phyloP scores from a whole-genome alignment of 2,888 invertebrate genomes.

The Cheilosia variabilis region DNA sequence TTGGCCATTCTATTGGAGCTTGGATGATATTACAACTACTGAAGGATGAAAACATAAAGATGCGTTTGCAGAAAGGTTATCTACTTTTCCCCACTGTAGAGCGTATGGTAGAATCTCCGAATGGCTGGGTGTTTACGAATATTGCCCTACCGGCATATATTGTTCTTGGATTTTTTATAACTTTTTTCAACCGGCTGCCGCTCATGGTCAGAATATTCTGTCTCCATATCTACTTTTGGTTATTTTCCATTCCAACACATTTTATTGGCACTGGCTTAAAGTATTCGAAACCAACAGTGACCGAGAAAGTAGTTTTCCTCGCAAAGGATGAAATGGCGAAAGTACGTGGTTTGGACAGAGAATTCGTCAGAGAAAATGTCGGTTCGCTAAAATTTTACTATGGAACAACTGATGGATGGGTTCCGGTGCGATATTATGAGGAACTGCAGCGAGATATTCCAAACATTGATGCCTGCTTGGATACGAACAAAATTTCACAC shows the following conservation, averaged over 20 bases:
- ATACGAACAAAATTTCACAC: conserved; percentile 87
- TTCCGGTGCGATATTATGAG: conserved; percentile 89
- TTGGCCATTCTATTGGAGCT: conserved; percentile 96
- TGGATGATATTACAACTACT: conserved; percentile 92
- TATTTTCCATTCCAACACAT: conserved; percentile 84
- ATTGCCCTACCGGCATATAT: conserved; percentile 85
- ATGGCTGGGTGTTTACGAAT: conserved; percentile 89
- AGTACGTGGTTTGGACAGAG: conserved; percentile 88
- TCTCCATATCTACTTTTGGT: conserved; percentile 85
- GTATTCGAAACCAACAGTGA: conserved; percentile 86
- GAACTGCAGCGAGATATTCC: conserved; percentile 87
- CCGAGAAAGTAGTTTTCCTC: conserved; percentile 88
- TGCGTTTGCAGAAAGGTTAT: conserved; percentile 87
- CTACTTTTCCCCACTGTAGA: conserved; percentile 95
- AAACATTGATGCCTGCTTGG: conserved; percentile 86
- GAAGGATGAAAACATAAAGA: conserved; percentile 85
- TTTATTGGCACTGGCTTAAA: conserved; percentile 85
- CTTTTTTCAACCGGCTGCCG: conserved; percentile 86
- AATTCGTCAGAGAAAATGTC: conserved; percentile 85
- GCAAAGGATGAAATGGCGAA: conserved; percentile 92
- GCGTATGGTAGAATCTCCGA: conserved; percentile 89
- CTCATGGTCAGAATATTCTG: conserved; percentile 84
- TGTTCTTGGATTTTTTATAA: conserved; percentile 84
- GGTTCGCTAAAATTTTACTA: conserved; percentile 91
- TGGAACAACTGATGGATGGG: conserved; percentile 92